phyloP scores from a whole-genome alignment of 2,113 vertebrate genomes.

The Brachyhypopomus gauderio region DNA sequence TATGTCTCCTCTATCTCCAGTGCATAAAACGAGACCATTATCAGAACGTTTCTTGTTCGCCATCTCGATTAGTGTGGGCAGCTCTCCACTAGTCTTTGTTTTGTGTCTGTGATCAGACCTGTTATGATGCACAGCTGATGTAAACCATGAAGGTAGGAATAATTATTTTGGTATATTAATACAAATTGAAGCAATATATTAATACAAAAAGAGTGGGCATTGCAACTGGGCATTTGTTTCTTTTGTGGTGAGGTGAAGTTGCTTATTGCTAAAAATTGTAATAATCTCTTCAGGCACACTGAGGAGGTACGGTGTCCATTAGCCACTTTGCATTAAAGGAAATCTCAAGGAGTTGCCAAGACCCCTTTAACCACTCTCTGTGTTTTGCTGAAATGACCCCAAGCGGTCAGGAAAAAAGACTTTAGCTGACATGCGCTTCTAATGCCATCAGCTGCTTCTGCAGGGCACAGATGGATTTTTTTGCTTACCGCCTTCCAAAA shows the following conservation, averaged over 20 bases:
- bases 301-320: constrained; percentile 5
- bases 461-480: constrained; percentile 16
- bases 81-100: constrained; percentile 16
- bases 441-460: neutral
- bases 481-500: neutral
- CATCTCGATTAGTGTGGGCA: constrained; percentile 24
- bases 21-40: constrained; percentile 18
- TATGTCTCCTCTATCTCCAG: constrained; percentile 25
- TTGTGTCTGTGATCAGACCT: neutral
- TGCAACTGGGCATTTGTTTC: constrained; percentile 11
- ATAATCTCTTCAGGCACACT: constrained; percentile 15
- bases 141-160: neutral
- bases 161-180: neutral
- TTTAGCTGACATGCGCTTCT: constrained; percentile 21
- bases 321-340: constrained; percentile 32
- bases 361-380: no score
- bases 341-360: neutral
- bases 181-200: neutral
- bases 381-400: constrained; percentile 28
- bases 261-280: constrained; percentile 40
- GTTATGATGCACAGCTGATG: neutral
- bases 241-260: constrained; percentile 36
- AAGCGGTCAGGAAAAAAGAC: constrained; percentile 25
- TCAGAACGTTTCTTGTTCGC: constrained; percentile 23
- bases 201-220: constrained; percentile 36